These are phyloP conservation scores for Pangasius krempfi DNA, from an alignment of 2,797 vertebrate genomes.

Conservation along the genomic window DNA sequence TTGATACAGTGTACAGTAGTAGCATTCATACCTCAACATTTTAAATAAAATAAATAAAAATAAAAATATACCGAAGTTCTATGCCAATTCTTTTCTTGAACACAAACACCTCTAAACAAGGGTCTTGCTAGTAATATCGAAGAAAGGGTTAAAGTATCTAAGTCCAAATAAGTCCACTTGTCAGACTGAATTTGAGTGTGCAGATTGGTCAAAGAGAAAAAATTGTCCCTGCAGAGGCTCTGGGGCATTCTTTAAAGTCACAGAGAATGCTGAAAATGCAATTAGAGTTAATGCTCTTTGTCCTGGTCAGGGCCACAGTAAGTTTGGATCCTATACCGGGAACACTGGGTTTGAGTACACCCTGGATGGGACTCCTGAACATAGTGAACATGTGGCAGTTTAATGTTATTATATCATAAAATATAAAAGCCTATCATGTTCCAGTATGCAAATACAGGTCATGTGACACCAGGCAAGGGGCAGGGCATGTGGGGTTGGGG, in stretches of 20 bases:
- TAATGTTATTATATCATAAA: neutral
- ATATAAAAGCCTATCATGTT: neutral
- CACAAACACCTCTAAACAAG: neutral
- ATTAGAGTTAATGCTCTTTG: neutral
- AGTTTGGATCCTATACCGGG: neutral
- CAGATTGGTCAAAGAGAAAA: neutral
- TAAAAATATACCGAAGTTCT: neutral
- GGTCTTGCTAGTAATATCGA: neutral
- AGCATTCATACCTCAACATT: neutral
- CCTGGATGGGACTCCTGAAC: neutral
- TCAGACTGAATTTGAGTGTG: neutral
- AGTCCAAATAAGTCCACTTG: neutral
- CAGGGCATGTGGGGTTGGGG: neutral
- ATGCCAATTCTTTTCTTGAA: neutral
- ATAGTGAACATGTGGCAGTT: neutral
- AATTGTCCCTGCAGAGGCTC: neutral
- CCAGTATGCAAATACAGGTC: conserved; percentile 1
- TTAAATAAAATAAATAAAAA: no score
- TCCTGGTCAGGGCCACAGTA: neutral
- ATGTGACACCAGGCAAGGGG: neutral
- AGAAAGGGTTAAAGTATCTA: neutral
- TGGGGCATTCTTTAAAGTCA: neutral
- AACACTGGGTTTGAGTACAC: neutral
- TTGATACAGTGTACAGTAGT: neutral
- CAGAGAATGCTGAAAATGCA: neutral